Percentiles rank a stretch among this genome's conserved stretches.
Evolutionary conservation across 1,140 invertebrate genomes (phyloP).

Genomic region (Fragariocoptes setiger): DNA sequence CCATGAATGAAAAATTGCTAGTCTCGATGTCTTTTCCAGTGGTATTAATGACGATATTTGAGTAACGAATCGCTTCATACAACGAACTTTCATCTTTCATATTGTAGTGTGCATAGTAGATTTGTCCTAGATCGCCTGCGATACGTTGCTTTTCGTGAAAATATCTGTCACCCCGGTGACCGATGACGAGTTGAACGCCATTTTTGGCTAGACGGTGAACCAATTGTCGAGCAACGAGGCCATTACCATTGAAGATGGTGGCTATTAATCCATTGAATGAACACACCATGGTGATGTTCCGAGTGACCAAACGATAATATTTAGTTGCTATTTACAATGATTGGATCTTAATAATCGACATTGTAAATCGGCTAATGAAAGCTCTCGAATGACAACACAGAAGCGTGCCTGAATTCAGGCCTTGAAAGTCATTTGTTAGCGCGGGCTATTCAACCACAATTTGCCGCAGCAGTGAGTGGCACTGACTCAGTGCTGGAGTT

Average conservation of each 20-base stretch:
- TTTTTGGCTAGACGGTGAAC: constrained; percentile 46
- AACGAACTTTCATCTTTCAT: constrained; percentile 48
- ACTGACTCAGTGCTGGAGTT: too few relatives aligned
- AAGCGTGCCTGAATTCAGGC: not conserved
- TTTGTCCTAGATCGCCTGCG: constrained; percentile 74
- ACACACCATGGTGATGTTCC: not conserved
- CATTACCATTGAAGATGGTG: constrained; percentile 75
- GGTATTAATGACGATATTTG: constrained; percentile 86
- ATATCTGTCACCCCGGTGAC: constrained; percentile 59
- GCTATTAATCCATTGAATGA: constrained; percentile 86
- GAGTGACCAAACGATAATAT: not conserved
- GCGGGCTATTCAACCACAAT: not conserved
- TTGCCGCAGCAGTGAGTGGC: not conserved
- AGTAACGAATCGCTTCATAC: constrained; percentile 53
- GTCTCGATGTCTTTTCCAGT: constrained; percentile 73
- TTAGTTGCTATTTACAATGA: not conserved
- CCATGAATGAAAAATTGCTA: constrained; percentile 40
- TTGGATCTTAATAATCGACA: not conserved
- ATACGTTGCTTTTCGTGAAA: constrained; percentile 40
- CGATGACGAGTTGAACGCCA: constrained; percentile 49
- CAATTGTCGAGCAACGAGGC: constrained; percentile 52
- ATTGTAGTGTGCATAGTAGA: constrained; percentile 25
- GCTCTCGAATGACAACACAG: not conserved
- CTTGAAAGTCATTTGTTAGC: not conserved
- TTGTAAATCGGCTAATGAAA: not conserved